phyloP scores from a whole-genome alignment of 2,113 vertebrate species.

The Oxyruncus cristatus region DNA sequence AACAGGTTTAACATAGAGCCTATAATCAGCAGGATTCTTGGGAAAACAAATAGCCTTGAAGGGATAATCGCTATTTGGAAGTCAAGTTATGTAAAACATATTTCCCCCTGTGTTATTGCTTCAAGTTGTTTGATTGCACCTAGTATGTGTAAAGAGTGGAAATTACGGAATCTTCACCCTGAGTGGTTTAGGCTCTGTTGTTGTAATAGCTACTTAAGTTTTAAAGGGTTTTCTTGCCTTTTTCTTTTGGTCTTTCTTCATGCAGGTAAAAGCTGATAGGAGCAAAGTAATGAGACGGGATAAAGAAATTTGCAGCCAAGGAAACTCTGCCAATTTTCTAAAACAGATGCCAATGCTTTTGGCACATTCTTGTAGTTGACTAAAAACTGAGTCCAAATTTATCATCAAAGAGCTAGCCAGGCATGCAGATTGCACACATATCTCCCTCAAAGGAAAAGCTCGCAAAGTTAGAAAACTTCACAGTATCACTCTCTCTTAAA shows the following conservation, averaged over 20 bases:
- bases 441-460: slow-evolving; percentile 46
- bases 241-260: slow-evolving; percentile 58
- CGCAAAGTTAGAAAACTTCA: slow-evolving; percentile 43
- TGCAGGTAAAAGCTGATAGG: slow-evolving; percentile 54
- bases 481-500: slow-evolving; percentile 39
- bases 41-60: slow-evolving; percentile 64
- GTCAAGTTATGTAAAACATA: slow-evolving; percentile 68
- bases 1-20: slow-evolving; percentile 68
- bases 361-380: slow-evolving; percentile 35
- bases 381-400: slow-evolving; percentile 55
- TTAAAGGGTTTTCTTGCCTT: slow-evolving; percentile 62
- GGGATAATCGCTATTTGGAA: slow-evolving; percentile 62
- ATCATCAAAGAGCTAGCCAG: slow-evolving; percentile 66
- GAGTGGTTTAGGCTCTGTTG: slow-evolving; percentile 42
- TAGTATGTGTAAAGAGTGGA: slow-evolving; percentile 30
- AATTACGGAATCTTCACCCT: slow-evolving; percentile 62
- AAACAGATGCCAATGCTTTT: slow-evolving; percentile 36
- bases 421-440: slow-evolving; percentile 60
- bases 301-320: slow-evolving; percentile 38
- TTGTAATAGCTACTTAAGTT: slow-evolving; percentile 56
- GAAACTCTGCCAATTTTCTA: slow-evolving; percentile 35
- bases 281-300: slow-evolving; percentile 24
- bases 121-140: slow-evolving; percentile 54
- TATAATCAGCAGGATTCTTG: slow-evolving; percentile 68
- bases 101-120: slow-evolving; percentile 62